A percentile compares a stretch with the other conserved stretches of the same genome.
Evolutionary conservation across 2,888 invertebrate species (phyloP).

Genomic region (Panzeria rudis): DNA sequence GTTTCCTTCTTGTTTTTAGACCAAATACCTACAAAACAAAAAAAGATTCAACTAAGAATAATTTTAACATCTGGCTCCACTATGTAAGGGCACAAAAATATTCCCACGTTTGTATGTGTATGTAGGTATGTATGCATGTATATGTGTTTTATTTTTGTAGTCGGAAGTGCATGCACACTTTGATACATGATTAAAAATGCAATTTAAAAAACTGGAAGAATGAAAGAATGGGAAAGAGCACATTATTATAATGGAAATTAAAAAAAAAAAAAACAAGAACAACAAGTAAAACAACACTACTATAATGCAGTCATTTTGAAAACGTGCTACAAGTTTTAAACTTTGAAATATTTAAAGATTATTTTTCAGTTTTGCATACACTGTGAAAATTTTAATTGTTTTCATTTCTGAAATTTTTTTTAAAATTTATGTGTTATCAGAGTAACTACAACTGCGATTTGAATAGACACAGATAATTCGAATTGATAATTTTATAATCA

Average conservation of each 20-base stretch:
- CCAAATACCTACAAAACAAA: neutral
- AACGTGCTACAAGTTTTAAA: slow-evolving; percentile 25
- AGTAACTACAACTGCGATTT: no score
- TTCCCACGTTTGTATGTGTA: slow-evolving; percentile 16
- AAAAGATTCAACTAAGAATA: neutral
- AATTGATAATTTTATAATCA: no score
- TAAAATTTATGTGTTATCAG: no score
- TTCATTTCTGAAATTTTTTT: no score
- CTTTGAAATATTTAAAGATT: neutral
- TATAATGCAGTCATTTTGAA: slow-evolving; percentile 26
- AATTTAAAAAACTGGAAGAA: slow-evolving; percentile 26
- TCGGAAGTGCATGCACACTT: slow-evolving; percentile 31
- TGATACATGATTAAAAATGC: slow-evolving; percentile 52
- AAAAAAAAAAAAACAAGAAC: neutral
- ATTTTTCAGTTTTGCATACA: neutral
- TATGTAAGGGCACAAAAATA: neutral
- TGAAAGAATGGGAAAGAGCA: neutral
- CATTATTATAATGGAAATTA: slow-evolving; percentile 26
- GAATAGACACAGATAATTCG: no score
- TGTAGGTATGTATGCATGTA: neutral
- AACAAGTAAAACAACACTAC: neutral
- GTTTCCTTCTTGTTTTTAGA: neutral
- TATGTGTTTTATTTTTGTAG: neutral
- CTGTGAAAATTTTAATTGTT: neutral
- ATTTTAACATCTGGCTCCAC: slow-evolving; percentile 4